Conservation (phyloP, 2,113 vertebrate genomes). For the Baryphthengus martii region DNA sequence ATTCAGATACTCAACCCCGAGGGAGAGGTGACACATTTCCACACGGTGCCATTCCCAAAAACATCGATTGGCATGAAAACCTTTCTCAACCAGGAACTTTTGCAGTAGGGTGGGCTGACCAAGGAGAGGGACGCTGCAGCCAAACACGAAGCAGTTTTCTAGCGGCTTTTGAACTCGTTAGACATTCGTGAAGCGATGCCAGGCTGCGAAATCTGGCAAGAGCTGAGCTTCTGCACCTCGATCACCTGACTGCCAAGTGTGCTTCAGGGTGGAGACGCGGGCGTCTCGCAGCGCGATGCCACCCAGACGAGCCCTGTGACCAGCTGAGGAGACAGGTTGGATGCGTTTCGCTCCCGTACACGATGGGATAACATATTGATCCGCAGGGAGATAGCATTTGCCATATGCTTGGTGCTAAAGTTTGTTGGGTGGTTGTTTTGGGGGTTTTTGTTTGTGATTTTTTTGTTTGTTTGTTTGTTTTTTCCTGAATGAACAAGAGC, state of each 20-base stretch:
- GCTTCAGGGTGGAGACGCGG: not conserved
- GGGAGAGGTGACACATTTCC: not conserved
- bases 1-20: not conserved
- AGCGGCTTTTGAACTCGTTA: not conserved
- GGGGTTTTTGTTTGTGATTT: not conserved
- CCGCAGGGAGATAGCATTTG: not conserved
- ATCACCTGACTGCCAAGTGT: not conserved
- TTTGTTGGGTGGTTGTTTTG: not conserved
- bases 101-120: not conserved
- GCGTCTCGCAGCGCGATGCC: not conserved
- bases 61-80: not conserved
- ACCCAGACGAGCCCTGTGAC: not conserved
- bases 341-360: not conserved
- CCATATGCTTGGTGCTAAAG: not conserved
- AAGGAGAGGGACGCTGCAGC: not conserved
- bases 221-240: not conserved
- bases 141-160: not conserved
- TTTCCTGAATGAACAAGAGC: not conserved
- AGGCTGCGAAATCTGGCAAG: not conserved
- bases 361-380: not conserved
- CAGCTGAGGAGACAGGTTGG: not conserved
- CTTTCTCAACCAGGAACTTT: not conserved
- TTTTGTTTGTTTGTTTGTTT: not conserved
- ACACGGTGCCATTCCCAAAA: not conserved
- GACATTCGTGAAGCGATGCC: too few species aligned